These are phyloP conservation scores for Pteromalus puparum DNA, from an alignment of 1,140 invertebrate genomes.

Conservation along the genomic window DNA sequence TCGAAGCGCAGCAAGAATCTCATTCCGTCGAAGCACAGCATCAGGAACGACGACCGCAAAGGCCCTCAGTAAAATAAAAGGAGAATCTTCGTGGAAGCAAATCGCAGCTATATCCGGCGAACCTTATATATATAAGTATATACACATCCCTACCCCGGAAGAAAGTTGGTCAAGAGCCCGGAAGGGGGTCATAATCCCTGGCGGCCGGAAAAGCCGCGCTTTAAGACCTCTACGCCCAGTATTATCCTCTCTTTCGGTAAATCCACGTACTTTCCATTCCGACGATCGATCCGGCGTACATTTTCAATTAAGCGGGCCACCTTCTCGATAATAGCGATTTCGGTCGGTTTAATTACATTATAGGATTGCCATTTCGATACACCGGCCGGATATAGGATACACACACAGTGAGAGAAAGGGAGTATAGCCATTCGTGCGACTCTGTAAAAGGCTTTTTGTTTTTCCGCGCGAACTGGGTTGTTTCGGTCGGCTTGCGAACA, in stretches of 20 bases:
- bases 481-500: background rate
- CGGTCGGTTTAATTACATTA: constrained; percentile 36
- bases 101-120: background rate
- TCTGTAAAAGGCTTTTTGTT: background rate
- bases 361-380: constrained; percentile 11
- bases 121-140: background rate
- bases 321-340: constrained; percentile 2
- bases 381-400: too few species aligned
- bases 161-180: constrained; percentile 11
- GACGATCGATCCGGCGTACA: background rate
- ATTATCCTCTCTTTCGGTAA: background rate
- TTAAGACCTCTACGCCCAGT: background rate
- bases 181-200: background rate
- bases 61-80: background rate
- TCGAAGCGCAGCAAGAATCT: background rate
- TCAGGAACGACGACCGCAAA: background rate
- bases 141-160: background rate
- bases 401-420: too few species aligned
- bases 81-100: background rate
- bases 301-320: constrained; percentile 25
- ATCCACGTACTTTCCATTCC: background rate
- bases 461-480: background rate
- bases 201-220: background rate
- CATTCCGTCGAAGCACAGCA: background rate
- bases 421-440: too few species aligned